Base-by-base conservation (phyloP, 1,140 invertebrate genomes). In the Lamellibrachia luymesi region DNA sequence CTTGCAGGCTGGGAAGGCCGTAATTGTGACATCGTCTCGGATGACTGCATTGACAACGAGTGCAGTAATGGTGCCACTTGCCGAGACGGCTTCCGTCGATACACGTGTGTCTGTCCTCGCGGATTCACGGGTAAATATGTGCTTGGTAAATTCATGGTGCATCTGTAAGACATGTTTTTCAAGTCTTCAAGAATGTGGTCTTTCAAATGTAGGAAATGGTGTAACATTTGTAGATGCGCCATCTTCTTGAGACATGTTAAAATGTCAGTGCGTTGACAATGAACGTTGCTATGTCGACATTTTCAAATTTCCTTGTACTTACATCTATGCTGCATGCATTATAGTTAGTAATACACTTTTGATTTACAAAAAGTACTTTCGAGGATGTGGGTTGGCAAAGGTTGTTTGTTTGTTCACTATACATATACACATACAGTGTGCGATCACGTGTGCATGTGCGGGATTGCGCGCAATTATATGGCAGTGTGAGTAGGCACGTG, bases 401-500 rank as follows among this genome's bases (percentile, higher is more conserved):
- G 38, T 38, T 38, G 38, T 38, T 38, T 38, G 38, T 38, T 38
- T 38, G 38, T 38, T 38, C 38, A 38, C 38, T 38, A 38, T 38
- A 38, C 38, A 38, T 38, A 1, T 1, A 38, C 1, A 1, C 38
- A 38, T 38, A 1, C 38, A 38, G 38, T 38, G 38, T 38, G 38
- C 38, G 38, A 38, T 38, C 38, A 38, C 38, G 38, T 38, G 1
- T 38, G 38, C 38, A 38, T 22, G 25, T 10, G 64, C 17, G 64
- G 4, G 2, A 80, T 22, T 80, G 64, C 64, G 64, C 13, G 64
- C 5, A 10, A 80, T 10, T 91, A 97, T 98, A 96, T 95, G 96
- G 13, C 98, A 98, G 13, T 99, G 98, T 95, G 97, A 97, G 64
- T 97, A 98, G 93, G 97, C 97, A 2, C 97, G 97, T 2, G 97